A percentile compares a stretch with the other conserved stretches of the same genome.
phyloP scores from a whole-genome alignment of 2,113 vertebrate genomes.

The Bubo blakistoni region DNA sequence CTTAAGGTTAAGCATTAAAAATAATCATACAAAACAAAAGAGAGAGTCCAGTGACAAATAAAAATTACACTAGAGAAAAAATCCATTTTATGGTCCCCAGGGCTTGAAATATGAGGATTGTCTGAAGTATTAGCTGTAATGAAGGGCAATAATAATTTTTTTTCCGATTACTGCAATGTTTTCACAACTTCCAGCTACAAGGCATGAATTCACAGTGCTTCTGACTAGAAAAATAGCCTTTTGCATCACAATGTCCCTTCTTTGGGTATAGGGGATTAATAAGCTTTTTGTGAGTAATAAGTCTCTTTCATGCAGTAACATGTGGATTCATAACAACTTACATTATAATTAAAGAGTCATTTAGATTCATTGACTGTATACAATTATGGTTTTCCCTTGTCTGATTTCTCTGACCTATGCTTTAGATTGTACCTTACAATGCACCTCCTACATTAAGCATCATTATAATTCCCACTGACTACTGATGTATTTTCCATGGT shows the following conservation, averaged over 20 bases:
- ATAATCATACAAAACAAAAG: neutral
- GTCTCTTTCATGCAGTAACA: neutral
- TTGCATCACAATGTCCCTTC: neutral
- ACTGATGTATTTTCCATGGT: neutral
- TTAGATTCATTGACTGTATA: neutral
- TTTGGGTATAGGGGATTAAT: neutral
- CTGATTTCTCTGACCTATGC: constrained; percentile 4
- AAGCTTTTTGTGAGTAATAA: constrained; percentile 2
- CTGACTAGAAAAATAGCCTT: neutral
- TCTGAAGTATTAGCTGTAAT: neutral
- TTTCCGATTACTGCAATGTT: neutral
- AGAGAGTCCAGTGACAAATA: neutral
- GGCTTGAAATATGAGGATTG: neutral
- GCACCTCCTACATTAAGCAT: neutral
- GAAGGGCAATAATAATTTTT: neutral
- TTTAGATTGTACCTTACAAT: neutral
- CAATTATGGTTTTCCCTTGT: neutral
- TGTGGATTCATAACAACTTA: neutral
- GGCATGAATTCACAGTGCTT: neutral
- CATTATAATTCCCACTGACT: neutral
- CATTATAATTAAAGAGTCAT: constrained; percentile 26
- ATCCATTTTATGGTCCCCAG: neutral
- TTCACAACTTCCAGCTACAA: neutral
- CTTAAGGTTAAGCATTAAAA: neutral
- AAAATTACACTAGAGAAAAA: neutral